Base-by-base conservation (phyloP, 2,888 invertebrate species). In the Lampropteryx suffumata region DNA sequence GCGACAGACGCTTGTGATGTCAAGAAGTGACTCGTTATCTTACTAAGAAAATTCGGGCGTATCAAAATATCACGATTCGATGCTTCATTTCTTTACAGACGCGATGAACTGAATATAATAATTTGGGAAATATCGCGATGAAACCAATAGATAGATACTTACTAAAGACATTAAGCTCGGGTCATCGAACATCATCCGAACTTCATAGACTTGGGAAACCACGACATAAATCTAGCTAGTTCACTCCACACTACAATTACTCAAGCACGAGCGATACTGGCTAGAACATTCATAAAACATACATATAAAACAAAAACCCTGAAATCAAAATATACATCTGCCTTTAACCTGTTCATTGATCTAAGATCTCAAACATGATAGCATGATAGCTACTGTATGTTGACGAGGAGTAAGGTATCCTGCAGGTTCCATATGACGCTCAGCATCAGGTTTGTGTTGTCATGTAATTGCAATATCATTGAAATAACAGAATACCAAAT, bases 101-200 rank as follows among this genome's bases (percentile, higher is more conserved):
- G 24, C 39, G 13, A 12, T 9, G 30, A 45, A 50, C 35, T 26
- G 34, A 32, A 14, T 7, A 8, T 40, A 43, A 50, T 28, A 29
- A 50, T 11, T 39, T 13, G 12, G 11, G 24, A 48, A 47, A 43
- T 30, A 47, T 47, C 47, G 33, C 29, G 35, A 2, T 17, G 17
- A 17, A 17, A 17, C 17, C 2, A 17, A 17, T 29, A 35, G 13
- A 27, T 37, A 5, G 34, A 34, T 50, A 35, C 40, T 45, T 24
- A 7, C 33, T 40, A 26, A 37, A 42, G 39, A 26, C 30, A 51
- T 50, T 35, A 48, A 35, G 27, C 21, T 40, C 44, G 17, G 44
- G 39, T 50, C 42, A 42, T 37, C 37, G 37, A 39, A 42, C 30
- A 37, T 45, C 29, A 33, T 49, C 13, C 41, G n/a, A 45, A 54